Conservation (phyloP, 1,140 invertebrate species). For the Cydia pomonella region DNA sequence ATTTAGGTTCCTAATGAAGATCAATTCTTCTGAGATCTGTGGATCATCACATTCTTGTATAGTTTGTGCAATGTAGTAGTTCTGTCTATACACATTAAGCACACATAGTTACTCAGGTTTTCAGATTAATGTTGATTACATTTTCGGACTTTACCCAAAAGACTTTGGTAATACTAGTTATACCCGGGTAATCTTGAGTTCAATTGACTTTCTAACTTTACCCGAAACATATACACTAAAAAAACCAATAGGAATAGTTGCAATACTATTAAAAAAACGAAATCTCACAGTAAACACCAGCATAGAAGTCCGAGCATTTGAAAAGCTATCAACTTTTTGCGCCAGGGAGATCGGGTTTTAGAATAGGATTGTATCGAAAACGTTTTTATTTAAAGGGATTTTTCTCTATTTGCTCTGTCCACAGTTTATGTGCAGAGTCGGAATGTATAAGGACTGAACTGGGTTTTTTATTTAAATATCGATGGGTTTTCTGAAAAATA, state of each 20-base stretch:
- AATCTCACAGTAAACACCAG: not conserved
- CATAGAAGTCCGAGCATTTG: not conserved
- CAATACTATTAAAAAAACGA: not conserved
- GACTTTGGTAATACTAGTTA: no score
- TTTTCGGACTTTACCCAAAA: no score
- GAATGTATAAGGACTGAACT: not conserved
- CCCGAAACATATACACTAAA: no score
- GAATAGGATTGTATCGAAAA: conserved; percentile 13
- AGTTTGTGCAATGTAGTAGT: no score
- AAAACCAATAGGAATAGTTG: not conserved
- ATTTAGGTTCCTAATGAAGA: no score
- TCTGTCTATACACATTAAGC: no score
- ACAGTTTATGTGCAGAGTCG: not conserved
- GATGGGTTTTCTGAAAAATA: not conserved
- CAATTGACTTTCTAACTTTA: no score
- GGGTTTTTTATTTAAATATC: not conserved
- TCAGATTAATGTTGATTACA: no score
- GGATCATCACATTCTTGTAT: no score
- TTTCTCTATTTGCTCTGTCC: not conserved
- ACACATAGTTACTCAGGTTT: no score
- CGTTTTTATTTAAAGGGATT: not conserved
- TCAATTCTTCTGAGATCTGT: no score
- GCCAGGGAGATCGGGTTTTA: conserved; percentile 1
- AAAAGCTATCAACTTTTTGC: conserved; percentile 14
- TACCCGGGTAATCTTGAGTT: no score